A percentile compares a stretch with the other conserved stretches of the same genome.
Conservation (phyloP, 2,797 vertebrate genomes). For the Lepidocolaptes lacrymiger region DNA sequence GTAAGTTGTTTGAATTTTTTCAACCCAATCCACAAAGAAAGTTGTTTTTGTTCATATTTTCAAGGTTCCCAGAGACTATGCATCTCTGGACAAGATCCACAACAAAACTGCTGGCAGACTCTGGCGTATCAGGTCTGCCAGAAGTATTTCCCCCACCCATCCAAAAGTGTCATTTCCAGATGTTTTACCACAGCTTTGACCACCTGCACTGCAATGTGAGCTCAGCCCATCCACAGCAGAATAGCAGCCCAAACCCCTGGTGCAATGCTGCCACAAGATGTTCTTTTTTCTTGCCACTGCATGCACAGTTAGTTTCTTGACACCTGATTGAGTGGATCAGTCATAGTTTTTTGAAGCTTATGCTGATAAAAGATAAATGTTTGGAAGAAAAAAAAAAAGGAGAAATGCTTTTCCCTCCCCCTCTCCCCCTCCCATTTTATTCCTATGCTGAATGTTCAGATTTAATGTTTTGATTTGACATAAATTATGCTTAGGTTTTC, state of each 20-base stretch:
- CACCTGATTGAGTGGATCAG: neutral
- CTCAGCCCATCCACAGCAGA: neutral
- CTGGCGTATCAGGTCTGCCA: neutral
- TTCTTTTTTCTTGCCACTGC: neutral
- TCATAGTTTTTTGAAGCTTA: neutral
- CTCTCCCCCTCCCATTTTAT: neutral
- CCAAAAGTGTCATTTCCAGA: neutral
- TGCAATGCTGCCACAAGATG: neutral
- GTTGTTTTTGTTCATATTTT: neutral
- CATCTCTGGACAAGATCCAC: neutral
- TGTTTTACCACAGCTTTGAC: neutral
- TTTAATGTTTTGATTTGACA: neutral
- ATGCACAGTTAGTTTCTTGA: neutral
- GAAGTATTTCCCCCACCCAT: neutral
- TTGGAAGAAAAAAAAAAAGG: neutral
- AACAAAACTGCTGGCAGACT: neutral
- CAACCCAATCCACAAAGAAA: neutral
- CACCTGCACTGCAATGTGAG: neutral
- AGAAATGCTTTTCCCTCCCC: neutral
- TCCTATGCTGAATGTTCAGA: neutral
- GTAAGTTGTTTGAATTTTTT: neutral
- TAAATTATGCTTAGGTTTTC: neutral
- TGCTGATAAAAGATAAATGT: neutral
- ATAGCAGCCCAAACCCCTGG: neutral
- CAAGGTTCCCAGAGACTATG: neutral